Conservation (phyloP, 1,140 invertebrate species). For the Sitophilus oryzae region DNA sequence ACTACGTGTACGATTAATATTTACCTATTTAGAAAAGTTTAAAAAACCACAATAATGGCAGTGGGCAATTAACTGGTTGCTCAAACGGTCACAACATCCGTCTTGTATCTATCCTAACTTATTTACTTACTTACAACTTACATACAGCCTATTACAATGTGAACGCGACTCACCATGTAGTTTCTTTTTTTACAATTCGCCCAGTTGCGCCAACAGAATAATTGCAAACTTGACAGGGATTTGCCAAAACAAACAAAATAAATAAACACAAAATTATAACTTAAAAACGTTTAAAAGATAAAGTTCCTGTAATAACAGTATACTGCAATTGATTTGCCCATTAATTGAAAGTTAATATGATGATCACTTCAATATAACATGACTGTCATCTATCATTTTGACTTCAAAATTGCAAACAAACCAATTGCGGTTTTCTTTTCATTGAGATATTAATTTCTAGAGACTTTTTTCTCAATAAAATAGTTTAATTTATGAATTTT, state of each 20-base stretch:
- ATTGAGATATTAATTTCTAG: no score
- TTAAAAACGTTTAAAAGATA: no score
- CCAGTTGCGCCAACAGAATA: no score
- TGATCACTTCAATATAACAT: no score
- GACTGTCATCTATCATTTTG: no score
- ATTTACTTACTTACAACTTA: conserved; percentile 15
- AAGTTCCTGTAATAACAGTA: no score
- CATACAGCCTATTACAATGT: conserved; percentile 16
- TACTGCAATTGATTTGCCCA: no score
- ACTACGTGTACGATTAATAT: conserved; percentile 15
- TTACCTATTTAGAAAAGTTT: conserved; percentile 20
- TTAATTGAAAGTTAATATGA: no score
- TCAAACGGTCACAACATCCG: conserved; percentile 18
- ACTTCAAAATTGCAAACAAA: no score
- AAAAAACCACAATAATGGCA: conserved; percentile 23
- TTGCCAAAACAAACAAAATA: background rate
- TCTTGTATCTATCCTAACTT: conserved; percentile 2
- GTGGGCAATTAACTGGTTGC: conserved; percentile 22
- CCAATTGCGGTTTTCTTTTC: no score
- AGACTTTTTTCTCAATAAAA: no score
- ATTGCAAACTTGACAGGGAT: background rate
- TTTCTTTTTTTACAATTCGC: conserved; percentile 3
- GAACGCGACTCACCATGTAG: conserved; percentile 2
- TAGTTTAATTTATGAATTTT: no score
- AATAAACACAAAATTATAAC: conserved; percentile 1